Base-by-base conservation (phyloP, 2,888 invertebrate species). In the Alsophila aescularia region DNA sequence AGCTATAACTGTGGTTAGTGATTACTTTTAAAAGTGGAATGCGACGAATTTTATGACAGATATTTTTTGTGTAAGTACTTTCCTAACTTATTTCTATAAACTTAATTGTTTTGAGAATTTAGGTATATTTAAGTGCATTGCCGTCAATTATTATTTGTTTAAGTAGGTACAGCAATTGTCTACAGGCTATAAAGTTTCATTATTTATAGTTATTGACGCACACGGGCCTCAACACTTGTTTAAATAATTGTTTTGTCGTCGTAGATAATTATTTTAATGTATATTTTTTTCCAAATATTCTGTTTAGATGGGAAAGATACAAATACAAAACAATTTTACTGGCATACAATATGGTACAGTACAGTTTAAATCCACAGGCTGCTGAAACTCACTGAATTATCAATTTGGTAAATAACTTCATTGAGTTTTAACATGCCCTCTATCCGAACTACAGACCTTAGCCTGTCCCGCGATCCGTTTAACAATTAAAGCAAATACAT, bases 1-100 rank as follows among this genome's bases (percentile, higher is more conserved):
- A 64, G 66, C 64, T 72, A 64, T 73, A 55, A 66, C 62, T 7
- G 59, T 70, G 71, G 69, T 72, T 72, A 72, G 78, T 75, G 78
- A 75, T 70, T 51, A 56, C 18, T 24, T 44, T 18, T 39, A 51
- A 40, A 48, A 57, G 59, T 54, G 62, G 52, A 32, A 59, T 62
- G 59, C 57, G 34, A 24, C 31, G 21, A 43, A 27, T 43, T 56
- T 62, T 57, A 59, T 62, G 56, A 59, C 59, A 62, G 39, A 39
- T 36, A 18, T 42, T 54, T 54, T 32, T 34, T 39, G 14, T 27
- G 58, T 62, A 36, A 52, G 61, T 58, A 31, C 6, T 4, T 18
- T 21, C 1, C 13, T 35, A 36, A 7, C 16, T 10, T 24, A 2
- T 42, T 10, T 0, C 10, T 45, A 44, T 21, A n/a, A 12, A 12